Base-by-base conservation (phyloP, 1,140 invertebrate genomes). In the Gryllus bimaculatus region DNA sequence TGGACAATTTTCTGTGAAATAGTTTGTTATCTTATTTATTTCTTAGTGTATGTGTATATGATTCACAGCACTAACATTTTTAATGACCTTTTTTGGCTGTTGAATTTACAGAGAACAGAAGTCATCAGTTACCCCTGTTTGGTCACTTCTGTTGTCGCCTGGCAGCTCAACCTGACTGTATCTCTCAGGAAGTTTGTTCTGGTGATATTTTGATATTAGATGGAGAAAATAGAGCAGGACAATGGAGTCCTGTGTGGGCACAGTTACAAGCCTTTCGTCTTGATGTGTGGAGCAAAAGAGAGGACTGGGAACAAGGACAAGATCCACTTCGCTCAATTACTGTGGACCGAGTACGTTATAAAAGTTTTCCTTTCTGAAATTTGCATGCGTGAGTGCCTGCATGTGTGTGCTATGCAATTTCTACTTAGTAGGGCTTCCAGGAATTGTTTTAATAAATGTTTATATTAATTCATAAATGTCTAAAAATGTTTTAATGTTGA, bases 121-220 rank as follows among this genome's bases (percentile, higher is more conserved):
- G 85, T 78, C 86, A 88, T 79, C 86, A 90, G 81, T 84, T 93
- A 79, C 92, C 92, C 20, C 83, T 93, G 26, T 93, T 93, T 84
- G 92, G 92, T 12, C 90, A 93, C 82, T 93, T 93, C 83, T 93
- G 92, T 82, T 93, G 91, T 84, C 89, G 91, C 75, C 84, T 93
- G 66, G 91, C 91, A 7, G 90, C 90, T 54, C 88, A 91, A 81
- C 92, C 92, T 8, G 87, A 91, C 76, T 91, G 89, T 83, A 84
- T 91, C 20, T 85, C 86, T 47, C 87, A 89, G 81, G 88, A 90
- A 78, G 83, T 88, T 73, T 86, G 86, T 80, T 85, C 88, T 15
- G 90, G 90, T 7, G 88, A 85, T 79, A 84, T 92, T 26, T 87
- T 13, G 18, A 8, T 79, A 39, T 48, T 76, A n/a, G 79, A 79